Evolutionary conservation across 2,888 invertebrate genomes (phyloP), one percentile per base, ranked within the genome.

Genomic region (Lasioglossum oenotherae): DNA sequence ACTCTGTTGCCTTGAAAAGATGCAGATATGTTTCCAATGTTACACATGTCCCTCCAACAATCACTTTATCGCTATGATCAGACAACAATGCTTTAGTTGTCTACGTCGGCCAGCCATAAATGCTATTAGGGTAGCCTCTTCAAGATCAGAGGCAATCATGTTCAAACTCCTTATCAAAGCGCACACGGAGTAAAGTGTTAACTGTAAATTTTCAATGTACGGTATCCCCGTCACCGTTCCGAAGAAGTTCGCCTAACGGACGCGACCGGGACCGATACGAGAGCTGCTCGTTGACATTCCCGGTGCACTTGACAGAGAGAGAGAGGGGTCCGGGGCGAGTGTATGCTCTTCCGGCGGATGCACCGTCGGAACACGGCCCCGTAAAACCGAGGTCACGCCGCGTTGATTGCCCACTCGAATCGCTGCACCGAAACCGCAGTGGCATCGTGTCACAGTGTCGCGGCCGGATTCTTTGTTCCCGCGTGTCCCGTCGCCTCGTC

Each of bases 361-460:
- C 31, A 49, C 35, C 27, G 35, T 19, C 60, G 69, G 77, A 73
- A 81, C 73, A 60, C 76, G 46, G 74, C 80, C 74, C 76, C 78
- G 80, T 53, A 72, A 69, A 69, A 71, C 78, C 75, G 64, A 77
- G 67, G 72, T 81, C 73, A 64, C 53, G 81, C 46, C 80, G 73
- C 75, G 78, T 80, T 69, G 85, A 85, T 89, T 79, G 81, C 57
- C 77, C 78, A 27, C 71, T 76, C 74, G 73, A 78, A 44, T 46
- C 53, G 23, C 44, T 71, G 35, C 80, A 82, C 71, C 72, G 80
- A 86, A 81, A 86, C 83, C 74, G 67, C 84, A 79, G 38, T 27
- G 57, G n/a, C 57, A 53, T 53, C 53, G 27, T 10, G 69, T 41
- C 49, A 44, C 23, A 49, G 14, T 41, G 60, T 53, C n/a, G 35